Evolutionary conservation across 2,113 vertebrate species (phyloP).

Genomic region (Hippotragus niger): DNA sequence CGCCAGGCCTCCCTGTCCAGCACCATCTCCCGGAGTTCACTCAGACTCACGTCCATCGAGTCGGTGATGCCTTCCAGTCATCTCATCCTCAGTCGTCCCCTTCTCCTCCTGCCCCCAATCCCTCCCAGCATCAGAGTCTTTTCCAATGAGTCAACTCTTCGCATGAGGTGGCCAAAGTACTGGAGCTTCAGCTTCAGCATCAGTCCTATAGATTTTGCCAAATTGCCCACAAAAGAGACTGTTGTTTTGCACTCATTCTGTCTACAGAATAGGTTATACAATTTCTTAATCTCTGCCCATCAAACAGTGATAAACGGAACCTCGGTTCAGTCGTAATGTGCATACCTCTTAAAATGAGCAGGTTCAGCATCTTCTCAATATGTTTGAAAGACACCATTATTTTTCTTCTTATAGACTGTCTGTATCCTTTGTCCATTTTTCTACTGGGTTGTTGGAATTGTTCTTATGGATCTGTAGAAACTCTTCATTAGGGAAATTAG

Average conservation of each 20-base stretch:
- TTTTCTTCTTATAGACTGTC: not conserved
- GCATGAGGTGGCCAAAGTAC: too few relatives aligned
- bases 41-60: rapidly evolving
- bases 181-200: too few relatives aligned
- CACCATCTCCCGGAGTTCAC: too few relatives aligned
- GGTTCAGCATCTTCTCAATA: not conserved
- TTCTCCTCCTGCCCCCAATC: too few relatives aligned
- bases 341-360: not conserved
- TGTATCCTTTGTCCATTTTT: not conserved
- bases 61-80: too few relatives aligned
- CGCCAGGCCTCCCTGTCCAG: too few relatives aligned
- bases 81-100: too few relatives aligned
- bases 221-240: not conserved
- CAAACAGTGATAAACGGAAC: not conserved
- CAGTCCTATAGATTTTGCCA: not conserved
- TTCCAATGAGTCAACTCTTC: too few relatives aligned
- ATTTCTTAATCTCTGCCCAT: not conserved
- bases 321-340: not conserved
- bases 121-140: too few relatives aligned
- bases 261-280: not conserved
- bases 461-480: not conserved
- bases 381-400: not conserved
- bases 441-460: not conserved
- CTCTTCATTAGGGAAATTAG: not conserved
- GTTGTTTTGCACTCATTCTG: not conserved